Conservation (phyloP, 2,113 vertebrate genomes). For the Actinemys pallida region DNA sequence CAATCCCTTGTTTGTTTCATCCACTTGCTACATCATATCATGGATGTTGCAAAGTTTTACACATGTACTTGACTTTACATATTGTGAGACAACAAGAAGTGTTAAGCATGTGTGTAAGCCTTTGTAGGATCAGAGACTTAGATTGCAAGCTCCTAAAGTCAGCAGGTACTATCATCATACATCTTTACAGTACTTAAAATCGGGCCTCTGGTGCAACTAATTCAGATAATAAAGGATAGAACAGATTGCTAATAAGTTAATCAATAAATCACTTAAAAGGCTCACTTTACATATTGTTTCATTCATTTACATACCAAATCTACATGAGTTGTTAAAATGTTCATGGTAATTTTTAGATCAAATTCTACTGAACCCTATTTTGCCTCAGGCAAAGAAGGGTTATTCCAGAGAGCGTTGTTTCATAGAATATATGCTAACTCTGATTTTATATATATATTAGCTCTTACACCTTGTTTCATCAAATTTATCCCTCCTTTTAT, state of each 20-base stretch:
- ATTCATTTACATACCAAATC: conserved; percentile 10
- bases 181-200: neutral
- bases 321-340: conserved; percentile 52
- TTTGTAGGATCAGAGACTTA: neutral
- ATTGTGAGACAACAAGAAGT: neutral
- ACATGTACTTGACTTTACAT: neutral
- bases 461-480: neutral
- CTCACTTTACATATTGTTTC: conserved; percentile 33
- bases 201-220: neutral
- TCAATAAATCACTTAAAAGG: neutral
- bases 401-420: conserved; percentile 29
- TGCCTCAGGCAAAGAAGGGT: conserved; percentile 29
- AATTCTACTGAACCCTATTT: conserved; percentile 32
- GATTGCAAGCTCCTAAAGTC: neutral
- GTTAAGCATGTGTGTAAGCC: neutral
- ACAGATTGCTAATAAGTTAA: neutral
- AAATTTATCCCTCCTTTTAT: neutral
- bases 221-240: neutral
- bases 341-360: neutral
- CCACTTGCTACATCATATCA: neutral
- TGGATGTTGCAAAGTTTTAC: neutral
- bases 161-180: neutral
- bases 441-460: conserved; percentile 22
- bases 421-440: neutral
- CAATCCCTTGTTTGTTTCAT: neutral